phyloP scores from a whole-genome alignment of 2,888 invertebrate species.

The Eupsilia transversa region DNA sequence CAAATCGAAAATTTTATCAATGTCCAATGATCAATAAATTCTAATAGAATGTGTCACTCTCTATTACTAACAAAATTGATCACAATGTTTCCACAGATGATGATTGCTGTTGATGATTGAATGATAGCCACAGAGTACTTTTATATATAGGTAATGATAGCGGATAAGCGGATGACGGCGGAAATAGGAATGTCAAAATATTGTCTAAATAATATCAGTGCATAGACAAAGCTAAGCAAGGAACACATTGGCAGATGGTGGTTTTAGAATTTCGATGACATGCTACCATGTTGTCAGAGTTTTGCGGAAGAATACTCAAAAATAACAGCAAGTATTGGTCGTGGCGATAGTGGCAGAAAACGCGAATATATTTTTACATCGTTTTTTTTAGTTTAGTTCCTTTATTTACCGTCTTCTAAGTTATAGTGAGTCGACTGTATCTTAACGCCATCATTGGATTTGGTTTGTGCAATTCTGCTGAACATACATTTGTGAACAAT shows the following conservation, averaged over 20 bases:
- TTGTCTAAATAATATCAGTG: no score
- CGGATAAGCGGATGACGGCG: neutral
- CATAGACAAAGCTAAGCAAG: neutral
- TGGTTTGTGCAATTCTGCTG: neutral
- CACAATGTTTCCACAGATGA: neutral
- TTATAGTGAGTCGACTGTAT: neutral
- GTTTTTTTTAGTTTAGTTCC: neutral
- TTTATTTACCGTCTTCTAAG: neutral
- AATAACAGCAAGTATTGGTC: neutral
- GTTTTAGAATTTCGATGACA: neutral
- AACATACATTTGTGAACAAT: neutral
- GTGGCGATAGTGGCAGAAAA: neutral
- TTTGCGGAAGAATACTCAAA: neutral
- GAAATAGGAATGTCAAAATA: constrained; percentile 1
- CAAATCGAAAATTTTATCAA: constrained; percentile 12
- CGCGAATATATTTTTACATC: neutral
- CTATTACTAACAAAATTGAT: constrained; percentile 27
- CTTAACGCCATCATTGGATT: neutral
- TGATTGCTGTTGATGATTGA: neutral
- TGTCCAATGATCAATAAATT: constrained; percentile 10
- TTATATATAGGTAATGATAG: no score
- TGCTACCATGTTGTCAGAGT: neutral
- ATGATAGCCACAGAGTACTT: no score
- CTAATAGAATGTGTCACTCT: constrained; percentile 34
- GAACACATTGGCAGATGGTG: neutral